These are phyloP conservation scores for Crocuta crocuta DNA, from an alignment of 2,113 vertebrate genomes.

Conservation along the genomic window DNA sequence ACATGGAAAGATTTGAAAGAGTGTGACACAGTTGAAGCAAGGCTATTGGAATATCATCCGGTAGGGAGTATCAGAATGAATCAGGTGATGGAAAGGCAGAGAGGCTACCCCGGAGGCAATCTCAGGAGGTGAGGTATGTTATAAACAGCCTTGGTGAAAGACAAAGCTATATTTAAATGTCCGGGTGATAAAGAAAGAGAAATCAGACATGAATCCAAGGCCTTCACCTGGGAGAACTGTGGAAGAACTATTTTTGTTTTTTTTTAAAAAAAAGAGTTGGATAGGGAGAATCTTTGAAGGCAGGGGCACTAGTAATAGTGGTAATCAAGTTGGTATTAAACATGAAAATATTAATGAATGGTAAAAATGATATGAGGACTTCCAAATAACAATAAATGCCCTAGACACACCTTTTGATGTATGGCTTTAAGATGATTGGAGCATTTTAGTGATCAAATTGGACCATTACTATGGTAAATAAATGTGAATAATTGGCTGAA, in stretches of 20 bases:
- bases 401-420: not conserved
- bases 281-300: not conserved
- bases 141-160: not conserved
- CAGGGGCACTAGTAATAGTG: not conserved
- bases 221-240: not conserved
- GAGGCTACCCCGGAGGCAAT: accelerated
- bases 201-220: not conserved
- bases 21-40: not conserved
- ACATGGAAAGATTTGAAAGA: not conserved
- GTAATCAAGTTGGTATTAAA: not conserved
- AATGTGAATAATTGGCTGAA: constrained; percentile 7
- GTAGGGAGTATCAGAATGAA: not conserved
- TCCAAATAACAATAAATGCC: not conserved
- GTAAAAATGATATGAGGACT: not conserved
- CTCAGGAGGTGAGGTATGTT: not conserved
- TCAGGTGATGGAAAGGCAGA: not conserved
- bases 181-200: not conserved
- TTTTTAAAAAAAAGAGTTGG: not conserved
- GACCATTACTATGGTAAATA: not conserved
- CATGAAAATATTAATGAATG: not conserved
- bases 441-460: not conserved
- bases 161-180: not conserved
- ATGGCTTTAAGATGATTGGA: not conserved
- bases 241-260: not conserved
- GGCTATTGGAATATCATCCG: not conserved